Percentiles rank a stretch among this genome's conserved stretches.
These are phyloP conservation scores for Kryptolebias marmoratus DNA, from an alignment of 2,113 vertebrate genomes.

Conservation along the genomic window DNA sequence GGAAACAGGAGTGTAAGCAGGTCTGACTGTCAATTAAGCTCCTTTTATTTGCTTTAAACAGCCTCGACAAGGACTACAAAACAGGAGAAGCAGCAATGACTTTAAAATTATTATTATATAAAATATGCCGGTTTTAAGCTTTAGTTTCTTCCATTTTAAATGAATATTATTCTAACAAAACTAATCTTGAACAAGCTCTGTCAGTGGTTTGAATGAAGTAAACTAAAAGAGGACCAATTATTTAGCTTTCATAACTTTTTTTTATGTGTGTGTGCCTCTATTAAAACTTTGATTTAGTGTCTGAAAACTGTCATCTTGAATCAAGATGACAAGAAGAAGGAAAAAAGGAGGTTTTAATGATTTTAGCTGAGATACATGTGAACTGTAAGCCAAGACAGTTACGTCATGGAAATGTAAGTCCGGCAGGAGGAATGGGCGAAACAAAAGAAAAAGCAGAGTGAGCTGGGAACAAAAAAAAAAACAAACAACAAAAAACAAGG, in stretches of 20 bases:
- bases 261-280: neutral
- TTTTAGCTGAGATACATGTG: slow-evolving; percentile 42
- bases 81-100: neutral
- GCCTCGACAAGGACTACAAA: neutral
- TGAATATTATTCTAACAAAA: neutral
- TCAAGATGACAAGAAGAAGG: too few relatives aligned
- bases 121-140: neutral
- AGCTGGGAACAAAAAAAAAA: neutral
- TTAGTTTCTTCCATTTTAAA: neutral
- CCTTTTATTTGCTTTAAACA: neutral
- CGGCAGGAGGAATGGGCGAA: slow-evolving; percentile 68
- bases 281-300: neutral
- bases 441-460: slow-evolving; percentile 69
- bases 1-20: slow-evolving; percentile 6
- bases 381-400: slow-evolving; percentile 71
- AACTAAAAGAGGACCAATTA: neutral
- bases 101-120: too few relatives aligned
- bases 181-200: neutral
- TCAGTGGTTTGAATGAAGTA: neutral
- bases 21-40: slow-evolving; percentile 12
- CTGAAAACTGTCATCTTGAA: too few relatives aligned
- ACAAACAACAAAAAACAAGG: neutral
- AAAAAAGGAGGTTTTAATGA: neutral
- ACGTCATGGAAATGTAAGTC: slow-evolving; percentile 83
- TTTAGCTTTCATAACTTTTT: neutral